Percentiles rank a stretch among this genome's conserved stretches.
phyloP scores from a whole-genome alignment of 2,888 invertebrate species.

The Andrena trimmerana region DNA sequence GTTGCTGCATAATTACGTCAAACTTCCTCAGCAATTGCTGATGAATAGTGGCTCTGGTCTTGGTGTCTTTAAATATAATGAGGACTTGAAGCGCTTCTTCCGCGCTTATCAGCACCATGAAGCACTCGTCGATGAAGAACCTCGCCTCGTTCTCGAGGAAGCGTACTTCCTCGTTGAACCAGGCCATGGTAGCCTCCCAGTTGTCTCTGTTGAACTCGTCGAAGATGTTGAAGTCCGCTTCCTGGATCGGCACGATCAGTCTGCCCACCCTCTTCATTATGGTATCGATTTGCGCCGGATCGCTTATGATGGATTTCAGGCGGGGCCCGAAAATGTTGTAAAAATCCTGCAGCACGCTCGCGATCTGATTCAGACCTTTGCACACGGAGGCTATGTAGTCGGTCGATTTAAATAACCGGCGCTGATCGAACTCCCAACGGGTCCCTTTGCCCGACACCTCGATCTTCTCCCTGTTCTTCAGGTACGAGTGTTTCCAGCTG shows the following conservation, averaged over 20 bases:
- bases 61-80: conserved; percentile 92
- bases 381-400: conserved; percentile 94
- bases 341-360: conserved; percentile 93
- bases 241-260: conserved; percentile 90
- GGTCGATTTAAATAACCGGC: conserved; percentile 92
- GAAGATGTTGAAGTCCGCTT: conserved; percentile 94
- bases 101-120: conserved; percentile 92
- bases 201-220: conserved; percentile 91
- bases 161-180: conserved; percentile 91
- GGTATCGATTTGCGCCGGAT: conserved; percentile 94
- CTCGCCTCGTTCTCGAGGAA: conserved; percentile 93
- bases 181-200: conserved; percentile 93
- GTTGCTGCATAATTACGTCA: conserved; percentile 93
- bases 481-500: conserved; percentile 91
- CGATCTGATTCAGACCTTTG: conserved; percentile 91
- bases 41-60: conserved; percentile 91
- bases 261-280: conserved; percentile 93
- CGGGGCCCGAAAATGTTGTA: conserved; percentile 95
- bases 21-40: conserved; percentile 92
- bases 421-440: conserved; percentile 97
- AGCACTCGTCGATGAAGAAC: conserved; percentile 94
- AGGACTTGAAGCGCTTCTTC: conserved; percentile 93
- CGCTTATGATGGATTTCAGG: conserved; percentile 94
- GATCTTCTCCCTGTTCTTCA: conserved; percentile 92
- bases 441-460: conserved; percentile 94